Percentiles rank a stretch among this genome's conserved stretches.
These are phyloP conservation scores for Piezodorus guildinii DNA, from an alignment of 1,140 invertebrate species.

Conservation along the genomic window DNA sequence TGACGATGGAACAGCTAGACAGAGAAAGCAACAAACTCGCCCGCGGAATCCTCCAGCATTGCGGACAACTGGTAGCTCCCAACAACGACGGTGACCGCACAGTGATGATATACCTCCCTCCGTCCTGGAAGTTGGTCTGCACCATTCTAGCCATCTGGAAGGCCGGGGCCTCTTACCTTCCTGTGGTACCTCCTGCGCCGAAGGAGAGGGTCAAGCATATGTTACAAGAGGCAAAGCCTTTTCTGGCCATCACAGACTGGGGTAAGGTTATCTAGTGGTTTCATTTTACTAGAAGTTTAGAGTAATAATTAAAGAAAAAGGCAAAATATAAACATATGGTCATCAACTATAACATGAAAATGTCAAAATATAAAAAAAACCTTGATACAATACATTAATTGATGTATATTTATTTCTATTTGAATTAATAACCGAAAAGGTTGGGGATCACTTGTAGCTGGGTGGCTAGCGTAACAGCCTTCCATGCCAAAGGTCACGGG, in stretches of 20 bases:
- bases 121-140: conserved; percentile 54
- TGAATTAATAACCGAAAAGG: no score
- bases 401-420: no score
- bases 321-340: no score
- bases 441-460: no score
- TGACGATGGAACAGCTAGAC: conserved; percentile 44
- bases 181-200: conserved; percentile 65
- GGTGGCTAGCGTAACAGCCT: no score
- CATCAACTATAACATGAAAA: no score
- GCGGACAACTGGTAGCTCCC: conserved; percentile 29
- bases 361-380: no score
- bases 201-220: conserved; percentile 61
- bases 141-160: conserved; percentile 65
- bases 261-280: conserved; percentile 27
- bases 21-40: conserved; percentile 46
- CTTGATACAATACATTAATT: no score
- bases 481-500: no score
- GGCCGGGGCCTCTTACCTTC: conserved; percentile 67
- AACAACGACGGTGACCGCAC: conserved; percentile 54
- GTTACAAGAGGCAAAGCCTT: conserved; percentile 57
- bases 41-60: conserved; percentile 35
- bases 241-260: conserved; percentile 51
- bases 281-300: no score
- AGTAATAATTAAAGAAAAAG: no score
- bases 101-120: conserved; percentile 62